Base-by-base conservation (phyloP, 2,888 invertebrate genomes). In the Hololepta plana region DNA sequence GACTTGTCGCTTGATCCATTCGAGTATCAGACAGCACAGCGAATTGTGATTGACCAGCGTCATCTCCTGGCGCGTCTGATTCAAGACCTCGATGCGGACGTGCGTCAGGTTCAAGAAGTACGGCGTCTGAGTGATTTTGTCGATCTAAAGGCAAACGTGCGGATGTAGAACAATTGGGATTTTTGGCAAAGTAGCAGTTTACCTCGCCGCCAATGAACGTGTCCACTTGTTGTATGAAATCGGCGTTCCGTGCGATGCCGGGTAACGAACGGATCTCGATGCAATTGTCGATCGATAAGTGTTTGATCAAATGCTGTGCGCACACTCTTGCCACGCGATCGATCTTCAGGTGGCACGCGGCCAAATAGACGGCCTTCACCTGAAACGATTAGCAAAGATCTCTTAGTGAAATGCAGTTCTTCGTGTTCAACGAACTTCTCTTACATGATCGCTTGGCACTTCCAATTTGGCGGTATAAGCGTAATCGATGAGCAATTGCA, bases 271-370 rank as follows among this genome's bases (percentile, higher is more conserved):
- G 57, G 44, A 64, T 57, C 44, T 62, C 58, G 33, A 72, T 60
- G 45, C 63, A 64, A 41, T 63, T 65, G 32, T 58, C 58, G 3
- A 64, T 64, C 32, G 65, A 62, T 31, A 76, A 59, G 43, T 72
- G 67, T 42, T 64, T 61, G 20, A 70, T 71, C 41, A 74, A 65
- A 57, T 62, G 74, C 37, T 62, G 62, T 41, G 67, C 77, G 58
- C 69, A 85, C 55, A 72, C 68, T 34, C 64, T 61, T 27, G 75
- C 70, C 33, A 76, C 77, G 12, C 69, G 56, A 37, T 74, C 72
- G 62, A 87, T 71, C 48, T 76, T 74, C 43, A 87, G 62, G 32
- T 70, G 67, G 47, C 65, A 68, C 5, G 85, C 82, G n/a, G 80
- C 73, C 44, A 70, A 59, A 62, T 82, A 87, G 32, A 85, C 71